These are phyloP conservation scores for Oceanodroma leucorhoa DNA, from an alignment of 2,797 vertebrate genomes.

Conservation along the genomic window DNA sequence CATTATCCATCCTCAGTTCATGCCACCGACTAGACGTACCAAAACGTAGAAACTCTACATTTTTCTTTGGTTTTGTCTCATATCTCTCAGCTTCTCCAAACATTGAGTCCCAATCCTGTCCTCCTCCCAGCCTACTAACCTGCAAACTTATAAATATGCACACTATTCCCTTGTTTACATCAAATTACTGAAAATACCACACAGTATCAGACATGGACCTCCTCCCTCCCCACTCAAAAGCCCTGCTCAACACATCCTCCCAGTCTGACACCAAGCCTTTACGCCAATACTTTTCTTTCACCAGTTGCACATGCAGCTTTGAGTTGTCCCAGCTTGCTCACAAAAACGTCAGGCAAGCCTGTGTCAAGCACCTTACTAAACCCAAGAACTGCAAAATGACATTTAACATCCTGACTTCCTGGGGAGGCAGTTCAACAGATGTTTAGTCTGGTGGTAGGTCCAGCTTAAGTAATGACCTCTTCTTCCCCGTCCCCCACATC, in stretches of 20 bases:
- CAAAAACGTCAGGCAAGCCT: neutral
- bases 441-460: neutral
- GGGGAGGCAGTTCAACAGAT: neutral
- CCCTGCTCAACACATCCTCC: neutral
- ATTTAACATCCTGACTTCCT: neutral
- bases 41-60: neutral
- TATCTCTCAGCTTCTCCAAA: neutral
- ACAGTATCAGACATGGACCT: neutral
- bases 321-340: neutral
- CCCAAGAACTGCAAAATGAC: neutral
- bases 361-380: neutral
- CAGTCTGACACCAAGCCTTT: neutral
- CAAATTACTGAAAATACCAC: neutral
- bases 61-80: neutral
- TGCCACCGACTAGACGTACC: neutral
- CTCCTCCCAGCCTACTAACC: neutral
- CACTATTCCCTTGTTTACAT: neutral
- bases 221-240: neutral
- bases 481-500: neutral
- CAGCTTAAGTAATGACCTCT: neutral
- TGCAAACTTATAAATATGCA: neutral
- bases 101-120: neutral
- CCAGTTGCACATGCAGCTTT: neutral
- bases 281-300: neutral
- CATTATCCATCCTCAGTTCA: neutral